A percentile compares a stretch with the other conserved stretches of the same genome.
Conservation (phyloP, 1,140 invertebrate species). For the Psix sp. region DNA sequence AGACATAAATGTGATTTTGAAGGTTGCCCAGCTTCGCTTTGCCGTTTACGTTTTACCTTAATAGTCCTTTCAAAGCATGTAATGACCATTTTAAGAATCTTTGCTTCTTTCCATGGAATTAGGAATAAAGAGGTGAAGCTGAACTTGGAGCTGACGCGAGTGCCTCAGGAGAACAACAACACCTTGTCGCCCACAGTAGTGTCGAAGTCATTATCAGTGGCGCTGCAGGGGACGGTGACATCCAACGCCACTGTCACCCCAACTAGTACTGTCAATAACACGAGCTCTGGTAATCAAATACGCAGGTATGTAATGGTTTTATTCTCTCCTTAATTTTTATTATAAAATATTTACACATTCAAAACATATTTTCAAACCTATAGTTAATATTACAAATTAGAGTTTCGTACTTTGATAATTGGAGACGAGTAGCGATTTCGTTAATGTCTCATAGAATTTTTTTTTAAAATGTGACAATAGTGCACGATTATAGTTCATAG, state of each 20-base stretch:
- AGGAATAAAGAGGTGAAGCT: constrained; percentile 75
- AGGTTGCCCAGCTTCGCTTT: constrained; percentile 44
- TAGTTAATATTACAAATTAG: too few species aligned
- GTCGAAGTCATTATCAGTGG: constrained; percentile 70
- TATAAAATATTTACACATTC: neutral
- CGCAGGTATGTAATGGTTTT: constrained; percentile 76
- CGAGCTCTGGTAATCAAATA: constrained; percentile 78
- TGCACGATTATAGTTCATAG: constrained; percentile 29
- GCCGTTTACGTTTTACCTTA: constrained; percentile 36
- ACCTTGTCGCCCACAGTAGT: constrained; percentile 69
- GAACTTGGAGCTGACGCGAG: constrained; percentile 73
- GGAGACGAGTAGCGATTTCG: too few species aligned
- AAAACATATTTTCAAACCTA: neutral
- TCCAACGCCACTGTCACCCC: constrained; percentile 72
- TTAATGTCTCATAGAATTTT: too few species aligned
- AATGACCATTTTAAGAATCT: constrained; percentile 30
- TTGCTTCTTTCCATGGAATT: constrained; percentile 44
- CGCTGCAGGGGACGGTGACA: constrained; percentile 68
- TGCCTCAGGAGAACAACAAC: constrained; percentile 73
- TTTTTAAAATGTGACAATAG: constrained; percentile 35
- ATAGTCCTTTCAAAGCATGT: constrained; percentile 8
- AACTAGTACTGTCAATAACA: constrained; percentile 74
- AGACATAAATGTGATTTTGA: constrained; percentile 33
- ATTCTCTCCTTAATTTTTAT: constrained; percentile 10
- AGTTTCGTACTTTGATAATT: too few species aligned